Evolutionary conservation across 2,888 invertebrate species (phyloP), one percentile per base, ranked within the genome.

Genomic region (Herminia tarsipennalis): DNA sequence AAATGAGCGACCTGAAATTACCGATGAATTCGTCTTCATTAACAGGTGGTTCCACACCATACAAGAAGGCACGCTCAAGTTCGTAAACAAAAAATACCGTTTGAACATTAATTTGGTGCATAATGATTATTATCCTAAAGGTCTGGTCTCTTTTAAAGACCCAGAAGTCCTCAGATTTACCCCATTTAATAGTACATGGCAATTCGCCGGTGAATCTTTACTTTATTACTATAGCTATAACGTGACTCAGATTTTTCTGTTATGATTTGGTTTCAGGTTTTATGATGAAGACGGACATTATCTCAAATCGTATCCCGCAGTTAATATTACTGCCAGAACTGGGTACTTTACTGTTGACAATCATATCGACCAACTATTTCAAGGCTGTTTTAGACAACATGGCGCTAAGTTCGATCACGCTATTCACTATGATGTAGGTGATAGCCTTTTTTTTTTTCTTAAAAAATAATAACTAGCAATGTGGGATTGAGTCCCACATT

Each of bases 241-340:
- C n/a, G n/a, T n/a, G n/a, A n/a, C n/a, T n/a, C n/a, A n/a, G n/a
- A n/a, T n/a, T n/a, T n/a, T n/a, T n/a, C n/a, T n/a, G n/a, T n/a
- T n/a, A n/a, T n/a, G n/a, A n/a, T n/a, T n/a, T n/a, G n/a, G n/a
- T 54, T 55, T 10, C 37, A 56, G 55, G 12, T 24, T 54, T 6
- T 48, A 24, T 3, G 44, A 56, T n/a, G 1, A 14, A 1, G 4
- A 41, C 3, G 55, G 54, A 0, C 4, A 2, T 4, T 6, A 25
- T 12, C n/a, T 30, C 1, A 28, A 17, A 6, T 14, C 22, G 0
- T 24, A n/a, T 3, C 13, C 36, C 0, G 14, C 35, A 6, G 34
- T 38, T 3, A 39, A 49, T 10, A 17, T 38, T 4, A 38, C 44
- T 9, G 20, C 24, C 2, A 44, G 49, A 10, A 0, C 49, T 21